These are phyloP conservation scores for Falco columbarius DNA, from an alignment of 2,797 vertebrate species.

Conservation along the genomic window DNA sequence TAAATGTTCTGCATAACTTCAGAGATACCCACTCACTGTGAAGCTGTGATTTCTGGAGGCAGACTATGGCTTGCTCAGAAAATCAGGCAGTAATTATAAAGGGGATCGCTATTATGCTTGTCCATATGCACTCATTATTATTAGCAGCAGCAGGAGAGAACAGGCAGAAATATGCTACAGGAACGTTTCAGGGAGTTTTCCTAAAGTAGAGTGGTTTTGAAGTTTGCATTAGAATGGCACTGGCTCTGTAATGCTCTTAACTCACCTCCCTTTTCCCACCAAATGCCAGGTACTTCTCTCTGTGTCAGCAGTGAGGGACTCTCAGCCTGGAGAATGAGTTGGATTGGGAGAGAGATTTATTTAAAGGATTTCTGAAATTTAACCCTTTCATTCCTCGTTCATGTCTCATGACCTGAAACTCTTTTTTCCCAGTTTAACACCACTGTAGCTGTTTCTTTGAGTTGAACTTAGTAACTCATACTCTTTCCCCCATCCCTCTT, in stretches of 20 bases:
- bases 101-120: background rate
- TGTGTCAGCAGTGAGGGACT: background rate
- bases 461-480: background rate
- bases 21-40: constrained; percentile 57
- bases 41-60: constrained; percentile 69
- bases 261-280: background rate
- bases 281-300: background rate
- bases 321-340: background rate
- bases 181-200: background rate
- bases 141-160: constrained; percentile 32
- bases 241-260: background rate
- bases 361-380: constrained; percentile 23
- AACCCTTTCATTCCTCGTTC: background rate
- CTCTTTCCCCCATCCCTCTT: background rate
- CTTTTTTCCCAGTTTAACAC: background rate
- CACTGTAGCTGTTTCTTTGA: background rate
- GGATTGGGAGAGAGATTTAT: background rate
- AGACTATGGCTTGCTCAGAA: constrained; percentile 49
- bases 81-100: constrained; percentile 17
- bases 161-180: background rate
- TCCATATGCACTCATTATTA: constrained; percentile 48
- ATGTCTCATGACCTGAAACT: background rate
- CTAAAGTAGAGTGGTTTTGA: background rate
- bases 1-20: constrained; percentile 54
- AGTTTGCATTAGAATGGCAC: background rate